Evolutionary conservation across 2,888 invertebrate genomes (phyloP).

Genomic region (Disparrhopalites patrizii): DNA sequence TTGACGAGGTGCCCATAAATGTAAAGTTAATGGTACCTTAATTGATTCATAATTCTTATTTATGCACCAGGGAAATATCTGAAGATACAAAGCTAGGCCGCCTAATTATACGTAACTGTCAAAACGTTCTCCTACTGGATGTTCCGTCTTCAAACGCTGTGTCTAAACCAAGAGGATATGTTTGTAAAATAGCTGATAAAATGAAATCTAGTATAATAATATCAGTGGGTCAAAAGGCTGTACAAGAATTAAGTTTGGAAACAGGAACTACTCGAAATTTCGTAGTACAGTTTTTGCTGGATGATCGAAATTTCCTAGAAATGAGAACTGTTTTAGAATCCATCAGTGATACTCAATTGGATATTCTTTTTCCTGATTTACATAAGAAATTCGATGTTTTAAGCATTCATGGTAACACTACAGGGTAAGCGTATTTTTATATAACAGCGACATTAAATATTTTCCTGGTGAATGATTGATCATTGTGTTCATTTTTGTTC

Average conservation of each 20-base stretch:
- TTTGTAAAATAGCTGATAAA: conserved; percentile 40
- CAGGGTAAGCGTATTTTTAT: conserved; percentile 26
- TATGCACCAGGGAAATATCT: conserved; percentile 27
- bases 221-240: conserved; percentile 33
- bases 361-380: conserved; percentile 39
- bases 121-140: conserved; percentile 29
- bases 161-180: conserved; percentile 29
- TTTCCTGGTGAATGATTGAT: neutral
- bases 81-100: conserved; percentile 34
- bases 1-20: too few relatives aligned
- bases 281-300: conserved; percentile 40
- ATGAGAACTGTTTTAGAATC: conserved; percentile 29
- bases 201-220: conserved; percentile 35
- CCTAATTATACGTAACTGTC: conserved; percentile 31
- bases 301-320: conserved; percentile 29
- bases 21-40: neutral
- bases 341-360: conserved; percentile 32
- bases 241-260: conserved; percentile 33
- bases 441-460: neutral
- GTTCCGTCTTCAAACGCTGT: conserved; percentile 18
- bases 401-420: neutral
- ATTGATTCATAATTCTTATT: neutral
- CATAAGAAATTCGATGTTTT: conserved; percentile 17
- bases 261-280: conserved; percentile 28
- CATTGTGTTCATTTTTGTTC: conserved; percentile 1